Evolutionary conservation across 2,888 invertebrate genomes (phyloP).

Genomic region (Oscheius sp.): DNA sequence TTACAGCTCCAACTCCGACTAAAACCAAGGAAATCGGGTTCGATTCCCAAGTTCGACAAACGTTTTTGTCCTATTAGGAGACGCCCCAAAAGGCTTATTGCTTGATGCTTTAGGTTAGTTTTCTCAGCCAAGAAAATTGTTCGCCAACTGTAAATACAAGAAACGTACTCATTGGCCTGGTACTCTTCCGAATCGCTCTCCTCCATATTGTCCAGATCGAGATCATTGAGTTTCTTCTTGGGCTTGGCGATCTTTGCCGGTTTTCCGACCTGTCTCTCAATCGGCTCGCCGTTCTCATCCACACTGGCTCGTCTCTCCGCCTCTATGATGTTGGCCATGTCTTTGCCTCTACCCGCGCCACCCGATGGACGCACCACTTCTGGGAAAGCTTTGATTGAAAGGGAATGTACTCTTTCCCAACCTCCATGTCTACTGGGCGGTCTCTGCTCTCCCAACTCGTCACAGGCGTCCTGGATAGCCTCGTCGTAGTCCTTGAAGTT

Average conservation of each 20-base stretch:
- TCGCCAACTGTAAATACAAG: too few species aligned
- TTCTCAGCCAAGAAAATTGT: too few species aligned
- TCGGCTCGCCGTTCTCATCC: conserved; percentile 35
- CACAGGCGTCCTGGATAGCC: conserved; percentile 81
- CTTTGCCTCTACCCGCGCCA: conserved; percentile 88
- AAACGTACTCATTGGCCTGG: conserved; percentile 38
- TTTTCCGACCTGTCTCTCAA: conserved; percentile 30
- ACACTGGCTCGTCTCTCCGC: conserved; percentile 50
- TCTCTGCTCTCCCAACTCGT: conserved; percentile 36
- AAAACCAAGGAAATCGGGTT: too few species aligned
- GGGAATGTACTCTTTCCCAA: neutral
- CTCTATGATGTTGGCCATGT: conserved; percentile 75
- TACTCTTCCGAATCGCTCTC: conserved; percentile 51
- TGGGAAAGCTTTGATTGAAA: conserved; percentile 7
- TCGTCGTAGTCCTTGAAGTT: conserved; percentile 92
- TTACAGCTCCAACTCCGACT: too few species aligned
- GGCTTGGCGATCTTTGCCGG: conserved; percentile 33
- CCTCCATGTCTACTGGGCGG: conserved; percentile 31
- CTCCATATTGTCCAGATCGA: conserved; percentile 41
- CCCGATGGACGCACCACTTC: conserved; percentile 73
- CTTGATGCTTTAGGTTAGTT: too few species aligned
- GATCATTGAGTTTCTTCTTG: conserved; percentile 45
- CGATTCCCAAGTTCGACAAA: too few species aligned
- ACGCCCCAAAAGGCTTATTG: too few species aligned
- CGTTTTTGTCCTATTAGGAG: too few species aligned